Conservation (phyloP, 2,113 vertebrate species). For the cattle (Bos taurus) region DNA sequence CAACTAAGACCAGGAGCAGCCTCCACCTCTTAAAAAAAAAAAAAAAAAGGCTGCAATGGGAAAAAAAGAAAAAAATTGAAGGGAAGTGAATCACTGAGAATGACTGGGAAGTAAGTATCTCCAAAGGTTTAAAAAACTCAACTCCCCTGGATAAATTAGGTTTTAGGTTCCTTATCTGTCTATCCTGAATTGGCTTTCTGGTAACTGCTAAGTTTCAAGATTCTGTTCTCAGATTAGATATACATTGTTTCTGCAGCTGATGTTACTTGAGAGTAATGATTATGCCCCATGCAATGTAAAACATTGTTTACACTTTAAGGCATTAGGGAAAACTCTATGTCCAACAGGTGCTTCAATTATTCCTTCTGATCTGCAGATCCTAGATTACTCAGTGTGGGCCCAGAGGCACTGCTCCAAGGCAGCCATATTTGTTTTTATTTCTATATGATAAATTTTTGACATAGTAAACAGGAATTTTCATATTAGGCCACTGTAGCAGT, state of each 20-base stretch:
- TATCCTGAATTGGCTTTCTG: not conserved
- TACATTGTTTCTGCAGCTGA: not conserved
- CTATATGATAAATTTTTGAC: not conserved
- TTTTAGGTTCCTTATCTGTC: not conserved
- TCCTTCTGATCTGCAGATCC: not conserved
- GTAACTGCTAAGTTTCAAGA: not conserved
- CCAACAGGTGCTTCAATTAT: not conserved
- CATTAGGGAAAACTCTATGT: not conserved
- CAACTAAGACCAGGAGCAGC: not conserved
- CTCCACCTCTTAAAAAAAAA: not conserved
- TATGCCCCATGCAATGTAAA: not conserved
- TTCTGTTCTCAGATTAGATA: not conserved
- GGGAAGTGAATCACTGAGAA: not conserved
- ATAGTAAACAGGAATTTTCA: not conserved
- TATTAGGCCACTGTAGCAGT: not conserved
- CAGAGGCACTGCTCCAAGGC: not conserved
- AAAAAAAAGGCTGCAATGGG: not conserved
- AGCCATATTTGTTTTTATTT: not conserved
- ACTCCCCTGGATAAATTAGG: not conserved
- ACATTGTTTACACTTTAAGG: not conserved
- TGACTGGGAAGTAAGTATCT: not conserved
- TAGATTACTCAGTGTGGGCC: not conserved
- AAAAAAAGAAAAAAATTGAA: not conserved
- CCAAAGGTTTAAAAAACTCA: not conserved
- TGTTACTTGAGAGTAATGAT: not conserved